Evolutionary conservation across 2,797 vertebrate species (phyloP).

Genomic region (Gambusia yucatana): DNA sequence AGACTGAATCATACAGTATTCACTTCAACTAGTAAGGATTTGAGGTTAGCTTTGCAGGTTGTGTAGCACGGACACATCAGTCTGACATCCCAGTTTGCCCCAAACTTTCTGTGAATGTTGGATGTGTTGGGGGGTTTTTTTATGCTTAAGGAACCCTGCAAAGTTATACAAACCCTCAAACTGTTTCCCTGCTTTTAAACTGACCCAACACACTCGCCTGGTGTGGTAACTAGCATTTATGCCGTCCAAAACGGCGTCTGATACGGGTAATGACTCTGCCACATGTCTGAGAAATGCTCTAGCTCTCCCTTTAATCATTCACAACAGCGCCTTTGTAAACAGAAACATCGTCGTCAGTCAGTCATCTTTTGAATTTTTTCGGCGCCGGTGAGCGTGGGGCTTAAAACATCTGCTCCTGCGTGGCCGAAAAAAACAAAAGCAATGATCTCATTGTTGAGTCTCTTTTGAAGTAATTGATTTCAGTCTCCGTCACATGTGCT

Average conservation of each 20-base stretch:
- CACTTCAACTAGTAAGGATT: neutral
- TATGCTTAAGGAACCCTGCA: conserved; percentile 57
- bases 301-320: conserved; percentile 16
- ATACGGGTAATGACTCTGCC: conserved; percentile 62
- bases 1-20: neutral
- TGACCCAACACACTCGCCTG: conserved; percentile 19
- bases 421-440: neutral
- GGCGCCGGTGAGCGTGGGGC: neutral
- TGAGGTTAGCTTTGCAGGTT: neutral
- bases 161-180: conserved; percentile 56
- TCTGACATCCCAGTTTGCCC: neutral
- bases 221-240: conserved; percentile 58
- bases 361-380: neutral
- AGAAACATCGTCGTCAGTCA: conserved; percentile 13
- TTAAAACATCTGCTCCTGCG: neutral
- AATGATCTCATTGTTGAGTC: neutral
- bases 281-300: conserved; percentile 52
- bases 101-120: neutral
- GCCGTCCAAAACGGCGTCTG: conserved; percentile 9
- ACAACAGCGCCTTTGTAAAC: conserved; percentile 14
- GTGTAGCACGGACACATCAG: neutral
- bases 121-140: conserved; percentile 20
- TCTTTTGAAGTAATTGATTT: neutral
- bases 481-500: conserved; percentile 1
- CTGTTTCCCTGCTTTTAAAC: conserved; percentile 50